A percentile compares a stretch with the other conserved stretches of the same genome.
Evolutionary conservation across 2,113 vertebrate genomes (phyloP).

Genomic region (Grammatotria lemairii): DNA sequence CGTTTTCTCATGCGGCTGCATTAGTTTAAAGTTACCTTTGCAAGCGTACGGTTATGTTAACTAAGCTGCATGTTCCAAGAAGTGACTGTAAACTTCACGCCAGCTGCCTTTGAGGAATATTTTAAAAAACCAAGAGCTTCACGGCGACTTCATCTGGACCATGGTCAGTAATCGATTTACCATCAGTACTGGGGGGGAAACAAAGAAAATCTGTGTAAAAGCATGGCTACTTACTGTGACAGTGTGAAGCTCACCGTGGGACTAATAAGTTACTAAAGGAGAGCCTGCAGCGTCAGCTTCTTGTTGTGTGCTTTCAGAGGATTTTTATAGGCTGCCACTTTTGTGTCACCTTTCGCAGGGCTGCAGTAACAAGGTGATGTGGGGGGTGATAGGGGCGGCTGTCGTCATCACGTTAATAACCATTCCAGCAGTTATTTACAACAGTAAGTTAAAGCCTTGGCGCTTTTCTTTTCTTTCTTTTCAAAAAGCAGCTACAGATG

Average conservation of each 20-base stretch:
- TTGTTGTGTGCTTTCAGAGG: background rate
- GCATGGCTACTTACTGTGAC: background rate
- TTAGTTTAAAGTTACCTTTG: background rate
- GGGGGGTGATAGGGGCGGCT: conserved; percentile 53
- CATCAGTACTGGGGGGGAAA: background rate
- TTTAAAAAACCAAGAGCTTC: background rate
- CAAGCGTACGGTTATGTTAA: background rate
- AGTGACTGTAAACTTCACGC: background rate
- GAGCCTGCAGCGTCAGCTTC: background rate
- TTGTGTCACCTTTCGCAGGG: conserved; percentile 55
- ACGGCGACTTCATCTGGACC: conserved; percentile 1
- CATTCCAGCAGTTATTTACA: conserved; percentile 64
- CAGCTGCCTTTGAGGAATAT: conserved; percentile 20
- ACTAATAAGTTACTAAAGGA: too few species aligned
- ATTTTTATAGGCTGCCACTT: background rate
- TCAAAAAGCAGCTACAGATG: background rate
- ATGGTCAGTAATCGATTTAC: conserved; percentile 67
- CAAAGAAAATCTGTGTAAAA: background rate
- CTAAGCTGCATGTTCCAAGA: background rate
- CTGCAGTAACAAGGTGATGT: conserved; percentile 58
- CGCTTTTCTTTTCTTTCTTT: background rate
- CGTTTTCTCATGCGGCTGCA: background rate
- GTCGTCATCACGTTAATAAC: conserved; percentile 69
- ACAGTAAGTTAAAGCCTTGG: conserved; percentile 59
- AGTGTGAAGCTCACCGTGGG: too few species aligned